These are phyloP conservation scores for Brachyhypopomus gauderio DNA, from an alignment of 2,113 vertebrate genomes.

Conservation along the genomic window DNA sequence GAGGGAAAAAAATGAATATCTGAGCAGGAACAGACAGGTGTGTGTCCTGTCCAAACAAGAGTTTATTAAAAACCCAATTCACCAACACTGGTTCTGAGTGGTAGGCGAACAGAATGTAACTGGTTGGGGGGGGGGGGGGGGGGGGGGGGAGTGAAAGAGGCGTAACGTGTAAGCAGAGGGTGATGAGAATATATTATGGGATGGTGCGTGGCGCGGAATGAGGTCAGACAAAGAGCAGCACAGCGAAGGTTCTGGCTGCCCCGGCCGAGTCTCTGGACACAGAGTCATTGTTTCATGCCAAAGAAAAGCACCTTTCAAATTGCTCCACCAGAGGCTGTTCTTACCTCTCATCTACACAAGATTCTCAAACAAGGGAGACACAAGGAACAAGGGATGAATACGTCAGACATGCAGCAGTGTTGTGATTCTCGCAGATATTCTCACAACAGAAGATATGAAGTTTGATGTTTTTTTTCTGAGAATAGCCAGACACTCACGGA, in stretches of 20 bases:
- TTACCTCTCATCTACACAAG: conserved; percentile 59
- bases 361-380: conserved; percentile 58
- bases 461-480: not conserved
- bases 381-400: conserved; percentile 34
- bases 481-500: no score
- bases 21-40: not conserved
- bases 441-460: not conserved
- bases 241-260: conserved; percentile 23
- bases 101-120: not conserved
- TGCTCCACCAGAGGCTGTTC: conserved; percentile 56
- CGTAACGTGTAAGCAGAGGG: not conserved
- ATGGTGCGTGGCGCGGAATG: conserved; percentile 6
- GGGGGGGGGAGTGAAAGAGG: not conserved
- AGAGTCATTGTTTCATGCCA: conserved; percentile 65
- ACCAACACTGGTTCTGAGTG: not conserved
- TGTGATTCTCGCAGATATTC: not conserved
- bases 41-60: not conserved
- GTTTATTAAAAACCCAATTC: no score
- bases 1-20: not conserved
- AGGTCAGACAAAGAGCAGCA: conserved; percentile 33
- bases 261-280: conserved; percentile 63
- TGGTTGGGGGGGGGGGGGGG: not conserved
- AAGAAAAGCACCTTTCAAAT: conserved; percentile 67
- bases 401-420: not conserved
- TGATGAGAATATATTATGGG: not conserved